Percentiles rank a stretch among this genome's conserved stretches.
These are phyloP conservation scores for Aurelia sp. DNA, from an alignment of 30 jellyfish, hydroid and myxozoan genomes.

Conservation along the genomic window DNA sequence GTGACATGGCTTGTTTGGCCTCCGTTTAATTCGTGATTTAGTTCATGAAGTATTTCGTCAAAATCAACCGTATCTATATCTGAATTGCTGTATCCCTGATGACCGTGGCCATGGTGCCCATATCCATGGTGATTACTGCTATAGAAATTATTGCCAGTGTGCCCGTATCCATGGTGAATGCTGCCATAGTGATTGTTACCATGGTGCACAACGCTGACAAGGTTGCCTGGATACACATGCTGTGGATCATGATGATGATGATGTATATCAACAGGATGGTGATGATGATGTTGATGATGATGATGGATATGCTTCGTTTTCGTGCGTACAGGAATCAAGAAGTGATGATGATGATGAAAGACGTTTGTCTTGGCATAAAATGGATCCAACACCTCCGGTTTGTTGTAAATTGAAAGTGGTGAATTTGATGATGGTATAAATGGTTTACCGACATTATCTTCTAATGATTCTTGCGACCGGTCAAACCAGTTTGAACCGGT, in stretches of 20 bases:
- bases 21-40: background rate
- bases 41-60: background rate
- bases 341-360: constrained; percentile 68
- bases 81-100: background rate
- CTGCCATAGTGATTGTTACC: background rate
- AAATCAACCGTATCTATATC: background rate
- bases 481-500: constrained; percentile 82
- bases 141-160: background rate
- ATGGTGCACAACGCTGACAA: background rate
- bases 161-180: background rate
- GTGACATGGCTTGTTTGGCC: background rate
- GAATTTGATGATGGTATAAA: constrained; percentile 64
- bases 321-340: constrained; percentile 56
- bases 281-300: constrained; percentile 61
- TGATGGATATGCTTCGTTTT: constrained; percentile 54
- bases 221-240: constrained; percentile 24
- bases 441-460: constrained; percentile 72
- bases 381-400: constrained; percentile 79
- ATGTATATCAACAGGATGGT: background rate
- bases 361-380: constrained; percentile 60
- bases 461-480: constrained; percentile 29
- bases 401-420: constrained; percentile 72
- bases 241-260: constrained; percentile 27
- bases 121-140: background rate
- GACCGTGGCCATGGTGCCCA: background rate